A percentile compares a stretch with the other conserved stretches of the same genome.
Evolutionary conservation across 2,888 invertebrate species (phyloP).

Genomic region (Agapetus fuscipes): DNA sequence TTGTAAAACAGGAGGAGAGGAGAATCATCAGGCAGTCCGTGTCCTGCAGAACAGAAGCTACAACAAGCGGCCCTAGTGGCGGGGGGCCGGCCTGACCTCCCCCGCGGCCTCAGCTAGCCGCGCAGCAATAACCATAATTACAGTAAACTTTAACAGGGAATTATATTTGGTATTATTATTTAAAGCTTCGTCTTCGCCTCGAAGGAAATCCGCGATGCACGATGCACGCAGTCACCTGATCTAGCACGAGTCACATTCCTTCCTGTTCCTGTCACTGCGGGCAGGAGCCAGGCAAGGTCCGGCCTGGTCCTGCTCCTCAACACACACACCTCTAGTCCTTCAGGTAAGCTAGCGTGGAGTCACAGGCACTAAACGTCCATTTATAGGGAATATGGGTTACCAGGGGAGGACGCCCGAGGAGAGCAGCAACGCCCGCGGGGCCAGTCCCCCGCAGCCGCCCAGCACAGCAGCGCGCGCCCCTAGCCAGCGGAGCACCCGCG

Average conservation of each 20-base stretch:
- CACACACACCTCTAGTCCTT: not conserved
- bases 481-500: constrained; percentile 10
- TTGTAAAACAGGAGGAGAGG: too few relatives aligned
- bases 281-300: constrained; percentile 1
- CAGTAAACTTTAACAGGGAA: constrained; percentile 4
- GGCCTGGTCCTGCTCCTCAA: not conserved
- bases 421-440: constrained; percentile 4
- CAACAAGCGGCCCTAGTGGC: too few relatives aligned
- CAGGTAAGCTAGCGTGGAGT: not conserved
- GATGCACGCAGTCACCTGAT: too few relatives aligned
- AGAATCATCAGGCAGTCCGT: too few relatives aligned
- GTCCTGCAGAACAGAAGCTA: too few relatives aligned
- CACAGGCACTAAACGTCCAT: constrained; percentile 3
- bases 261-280: constrained; percentile 2
- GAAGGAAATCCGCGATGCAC: too few relatives aligned
- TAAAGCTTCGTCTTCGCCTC: constrained; percentile 4
- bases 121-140: not conserved
- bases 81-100: not conserved
- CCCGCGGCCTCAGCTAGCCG: too few relatives aligned
- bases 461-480: constrained; percentile 12
- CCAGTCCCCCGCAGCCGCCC: constrained; percentile 9
- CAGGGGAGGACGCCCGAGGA: constrained; percentile 6
- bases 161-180: constrained; percentile 8
- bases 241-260: too few relatives aligned
- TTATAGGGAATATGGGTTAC: too few relatives aligned